phyloP scores from a whole-genome alignment of 2,113 vertebrate genomes.

The Rhynchopsitta pachyrhyncha region DNA sequence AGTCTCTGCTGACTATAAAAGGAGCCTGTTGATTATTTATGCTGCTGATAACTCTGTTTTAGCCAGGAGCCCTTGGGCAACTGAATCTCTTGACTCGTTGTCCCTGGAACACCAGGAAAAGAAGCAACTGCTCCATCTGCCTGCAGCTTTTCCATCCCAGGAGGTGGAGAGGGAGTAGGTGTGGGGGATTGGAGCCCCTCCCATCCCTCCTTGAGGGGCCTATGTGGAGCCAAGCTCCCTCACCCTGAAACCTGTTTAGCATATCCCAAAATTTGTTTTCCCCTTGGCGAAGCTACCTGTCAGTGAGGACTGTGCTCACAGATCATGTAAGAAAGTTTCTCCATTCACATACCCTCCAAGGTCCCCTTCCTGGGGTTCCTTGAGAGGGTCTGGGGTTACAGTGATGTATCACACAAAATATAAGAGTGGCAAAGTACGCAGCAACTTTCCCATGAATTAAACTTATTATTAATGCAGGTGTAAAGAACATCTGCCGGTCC shows the following conservation, averaged over 20 bases:
- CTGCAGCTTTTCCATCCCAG: neutral
- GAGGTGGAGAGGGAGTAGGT: neutral
- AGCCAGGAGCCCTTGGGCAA: neutral
- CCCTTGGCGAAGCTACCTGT: neutral
- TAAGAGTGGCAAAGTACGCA: neutral
- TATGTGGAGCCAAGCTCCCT: neutral
- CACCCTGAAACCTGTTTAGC: neutral
- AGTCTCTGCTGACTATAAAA: neutral
- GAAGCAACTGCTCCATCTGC: neutral
- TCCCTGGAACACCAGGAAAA: neutral
- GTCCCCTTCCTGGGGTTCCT: neutral
- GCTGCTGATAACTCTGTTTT: neutral
- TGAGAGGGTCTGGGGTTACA: neutral
- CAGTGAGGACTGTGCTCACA: neutral
- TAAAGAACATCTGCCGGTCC: neutral
- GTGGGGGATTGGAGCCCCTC: neutral
- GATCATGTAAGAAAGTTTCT: neutral
- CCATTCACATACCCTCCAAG: neutral
- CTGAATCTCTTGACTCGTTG: neutral
- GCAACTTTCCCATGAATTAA: neutral
- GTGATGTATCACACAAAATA: fast-evolving
- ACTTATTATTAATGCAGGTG: neutral
- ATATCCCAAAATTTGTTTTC: neutral
- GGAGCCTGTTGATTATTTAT: neutral
- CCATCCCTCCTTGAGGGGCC: neutral